phyloP scores from a whole-genome alignment of 2,888 invertebrate species.

The Heliconius aoede region DNA sequence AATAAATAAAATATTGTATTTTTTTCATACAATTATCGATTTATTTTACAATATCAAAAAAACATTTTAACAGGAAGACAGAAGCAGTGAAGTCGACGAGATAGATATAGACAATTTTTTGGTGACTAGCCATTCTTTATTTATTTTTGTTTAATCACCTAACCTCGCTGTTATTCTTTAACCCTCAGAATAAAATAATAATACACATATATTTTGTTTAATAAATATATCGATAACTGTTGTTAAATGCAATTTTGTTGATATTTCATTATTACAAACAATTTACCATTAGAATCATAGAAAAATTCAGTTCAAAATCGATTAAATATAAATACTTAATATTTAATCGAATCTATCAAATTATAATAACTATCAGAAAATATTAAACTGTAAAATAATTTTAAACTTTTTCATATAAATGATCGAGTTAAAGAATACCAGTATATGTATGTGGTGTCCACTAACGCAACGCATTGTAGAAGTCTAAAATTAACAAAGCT shows the following conservation, averaged over 20 bases:
- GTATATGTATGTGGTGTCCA: conserved; percentile 51
- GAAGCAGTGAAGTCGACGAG: conserved; percentile 78
- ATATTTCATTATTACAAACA: not conserved
- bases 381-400: not conserved
- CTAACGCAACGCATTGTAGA: conserved; percentile 54
- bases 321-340: not conserved
- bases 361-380: not conserved
- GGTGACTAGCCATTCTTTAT: conserved; percentile 68
- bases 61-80: conserved; percentile 75
- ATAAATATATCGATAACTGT: not conserved
- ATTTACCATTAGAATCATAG: not conserved
- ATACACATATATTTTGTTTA: too few species aligned
- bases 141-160: conserved; percentile 46
- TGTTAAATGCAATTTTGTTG: not conserved
- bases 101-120: conserved; percentile 82
- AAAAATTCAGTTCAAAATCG: too few species aligned
- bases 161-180: conserved; percentile 36
- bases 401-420: not conserved
- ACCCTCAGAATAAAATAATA: too few species aligned
- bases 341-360: not conserved
- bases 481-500: conserved; percentile 50
- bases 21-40: not conserved
- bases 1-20: too few species aligned
- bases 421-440: conserved; percentile 44
- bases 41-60: not conserved